Evolutionary conservation across 2,113 vertebrate species (phyloP).

Genomic region (Heteronetta atricapilla): DNA sequence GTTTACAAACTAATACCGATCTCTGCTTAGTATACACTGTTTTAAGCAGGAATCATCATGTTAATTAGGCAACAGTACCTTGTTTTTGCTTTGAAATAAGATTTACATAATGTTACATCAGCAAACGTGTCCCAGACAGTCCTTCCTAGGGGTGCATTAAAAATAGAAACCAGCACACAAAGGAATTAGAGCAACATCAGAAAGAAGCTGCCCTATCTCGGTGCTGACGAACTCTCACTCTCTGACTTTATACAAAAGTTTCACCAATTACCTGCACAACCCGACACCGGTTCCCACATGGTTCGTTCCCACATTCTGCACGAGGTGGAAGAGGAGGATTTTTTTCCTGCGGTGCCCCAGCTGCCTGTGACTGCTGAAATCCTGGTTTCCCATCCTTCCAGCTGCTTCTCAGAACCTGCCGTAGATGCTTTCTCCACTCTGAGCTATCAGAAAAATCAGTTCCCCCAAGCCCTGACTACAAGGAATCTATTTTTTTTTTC

Average conservation of each 20-base stretch:
- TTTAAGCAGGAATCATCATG: background rate
- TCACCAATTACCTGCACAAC: background rate
- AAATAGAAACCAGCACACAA: background rate
- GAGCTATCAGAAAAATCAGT: background rate
- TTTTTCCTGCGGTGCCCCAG: background rate
- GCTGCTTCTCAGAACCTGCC: background rate
- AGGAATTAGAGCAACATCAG: background rate
- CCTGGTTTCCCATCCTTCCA: rapidly evolving
- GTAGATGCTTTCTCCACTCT: background rate
- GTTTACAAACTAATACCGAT: background rate
- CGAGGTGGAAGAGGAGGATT: rapidly evolving
- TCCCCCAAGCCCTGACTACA: background rate
- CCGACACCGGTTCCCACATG: background rate
- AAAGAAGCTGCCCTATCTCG: background rate
- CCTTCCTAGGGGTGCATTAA: background rate
- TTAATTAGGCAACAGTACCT: background rate
- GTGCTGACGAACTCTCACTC: background rate
- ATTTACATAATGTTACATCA: constrained; percentile 1
- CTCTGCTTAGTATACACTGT: background rate
- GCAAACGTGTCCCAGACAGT: background rate
- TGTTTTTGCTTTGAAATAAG: background rate
- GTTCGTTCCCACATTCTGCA: background rate
- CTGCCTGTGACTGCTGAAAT: rapidly evolving
- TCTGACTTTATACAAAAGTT: background rate
- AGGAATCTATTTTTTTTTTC: background rate